Base-by-base conservation (phyloP, 2,888 invertebrate species). In the Camponotus fellah region DNA sequence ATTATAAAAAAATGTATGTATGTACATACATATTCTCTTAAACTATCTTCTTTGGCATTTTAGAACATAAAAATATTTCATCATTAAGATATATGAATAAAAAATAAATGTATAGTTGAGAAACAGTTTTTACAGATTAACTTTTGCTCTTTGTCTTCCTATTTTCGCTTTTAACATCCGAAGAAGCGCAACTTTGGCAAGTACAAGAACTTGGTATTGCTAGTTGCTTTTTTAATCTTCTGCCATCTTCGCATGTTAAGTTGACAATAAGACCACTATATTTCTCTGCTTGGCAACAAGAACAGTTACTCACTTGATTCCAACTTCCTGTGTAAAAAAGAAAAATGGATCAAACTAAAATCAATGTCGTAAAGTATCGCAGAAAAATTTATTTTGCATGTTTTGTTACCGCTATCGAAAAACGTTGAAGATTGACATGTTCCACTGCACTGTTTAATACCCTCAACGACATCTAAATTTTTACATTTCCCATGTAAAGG, bases 371-470 rank as follows among this genome's bases (percentile, higher is more conserved):
- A 37, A 43, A 65, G n/a, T n/a, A n/a, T 46, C 0, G 12, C 9
- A 32, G 17, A 46, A 43, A 69, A 56, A 8, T 21, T 14, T 58
- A 12, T 26, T 12, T 64, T 5, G 5, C 53, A 72, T 46, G 14
- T 95, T 53, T 26, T n/a, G 9, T 96, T 92, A 97, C 97, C 95
- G 90, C 95, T 94, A 91, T 97, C 97, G 88, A 96, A 97, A n/a
- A 96, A 94, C 0, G 97, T 97, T 26, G 96, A 96, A 0, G 98
- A 97, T 87, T 96, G 95, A 91, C 98, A 98, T 17, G 95, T 92
- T 0, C 98, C 98, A 71, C 96, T 95, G 91, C 98, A 98, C 94
- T 97, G 97, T 10, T 96, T 96, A 91, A 98, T 96, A 6, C 96
- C 96, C 5, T 90, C 87, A 26, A 98, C 95, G 0, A 96, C 95